Evolutionary conservation across 2,113 vertebrate species (phyloP).

Genomic region (Silurus glanis): DNA sequence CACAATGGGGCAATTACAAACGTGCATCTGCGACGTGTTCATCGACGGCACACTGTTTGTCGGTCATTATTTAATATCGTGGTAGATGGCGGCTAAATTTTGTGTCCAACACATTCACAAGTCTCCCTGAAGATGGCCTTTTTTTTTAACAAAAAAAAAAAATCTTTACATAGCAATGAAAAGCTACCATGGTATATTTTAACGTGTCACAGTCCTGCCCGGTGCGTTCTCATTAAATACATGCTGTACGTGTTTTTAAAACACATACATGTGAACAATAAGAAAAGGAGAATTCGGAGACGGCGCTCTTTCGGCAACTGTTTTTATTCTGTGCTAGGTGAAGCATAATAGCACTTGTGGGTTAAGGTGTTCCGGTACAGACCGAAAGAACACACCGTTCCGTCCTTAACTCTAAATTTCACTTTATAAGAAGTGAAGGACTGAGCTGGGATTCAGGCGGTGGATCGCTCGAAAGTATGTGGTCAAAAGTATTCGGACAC

Average conservation of each 20-base stretch:
- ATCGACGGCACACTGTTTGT: background rate
- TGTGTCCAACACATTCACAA: background rate
- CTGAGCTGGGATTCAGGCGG: background rate
- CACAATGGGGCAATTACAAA: background rate
- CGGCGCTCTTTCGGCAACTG: background rate
- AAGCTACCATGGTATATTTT: background rate
- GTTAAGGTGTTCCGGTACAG: conserved; percentile 4
- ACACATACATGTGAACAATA: background rate
- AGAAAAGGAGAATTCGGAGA: background rate
- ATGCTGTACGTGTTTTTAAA: background rate
- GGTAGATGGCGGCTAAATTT: background rate
- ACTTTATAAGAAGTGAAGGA: background rate
- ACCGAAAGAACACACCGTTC: conserved; percentile 10
- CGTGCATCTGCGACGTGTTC: background rate
- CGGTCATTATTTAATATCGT: background rate
- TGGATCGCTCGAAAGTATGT: too few relatives aligned
- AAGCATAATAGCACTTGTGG: background rate
- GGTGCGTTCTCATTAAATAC: background rate
- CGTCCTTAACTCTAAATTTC: background rate
- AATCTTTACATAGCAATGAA: background rate
- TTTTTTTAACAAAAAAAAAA: background rate
- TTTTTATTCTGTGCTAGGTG: background rate
- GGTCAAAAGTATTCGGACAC: too few relatives aligned
- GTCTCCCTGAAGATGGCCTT: background rate
- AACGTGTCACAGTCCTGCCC: background rate